Base-by-base conservation (phyloP, 2,888 invertebrate genomes). In the Hemistola chrysoprasaria region DNA sequence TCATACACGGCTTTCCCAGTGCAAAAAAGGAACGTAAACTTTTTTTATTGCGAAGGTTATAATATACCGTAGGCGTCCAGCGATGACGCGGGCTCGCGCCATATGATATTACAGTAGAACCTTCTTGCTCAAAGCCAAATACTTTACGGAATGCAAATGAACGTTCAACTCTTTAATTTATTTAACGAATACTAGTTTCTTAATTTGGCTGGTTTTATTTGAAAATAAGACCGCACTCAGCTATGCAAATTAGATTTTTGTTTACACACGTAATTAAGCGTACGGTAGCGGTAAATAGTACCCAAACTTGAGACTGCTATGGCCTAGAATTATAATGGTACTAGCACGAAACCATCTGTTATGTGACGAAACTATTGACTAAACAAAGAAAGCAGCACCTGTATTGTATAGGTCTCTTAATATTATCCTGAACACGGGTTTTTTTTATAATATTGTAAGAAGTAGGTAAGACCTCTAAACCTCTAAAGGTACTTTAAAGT, bases 51-150 rank as follows among this genome's bases (percentile, higher is more conserved):
- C 57, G 56, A 74, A 74, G 71, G 71, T 63, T 70, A 35, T n/a
- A n/a, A n/a, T n/a, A n/a, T 64, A 47, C 59, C 53, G 70, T 71
- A 78, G 64, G 77, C 86, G 86, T 80, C 76, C 68, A 66, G 22
- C 76, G 63, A 71, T 69, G 78, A 71, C 79, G 83, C 73, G 56
- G 72, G 53, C 73, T 63, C 73, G 68, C 74, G 70, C 70, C 71
- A 67, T 79, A 78, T 77, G 74, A 82, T 70, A 75, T 75, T 70
- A 72, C 56, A 57, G 40, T 35, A 22, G 26, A 59, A 65, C 59
- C 64, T 60, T 66, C 71, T 69, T 67, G 68, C 67, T 65, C 61
- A 65, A 72, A 75, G 65, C 65, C 63, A 68, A 69, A 70, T 60
- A 62, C 53, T 56, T 56, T 53, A 62, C 57, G 65, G 56, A 76